Percentiles rank a stretch among this genome's conserved stretches.
Conservation (phyloP, 2,113 vertebrate genomes). For the Cynopterus brachyotis region DNA sequence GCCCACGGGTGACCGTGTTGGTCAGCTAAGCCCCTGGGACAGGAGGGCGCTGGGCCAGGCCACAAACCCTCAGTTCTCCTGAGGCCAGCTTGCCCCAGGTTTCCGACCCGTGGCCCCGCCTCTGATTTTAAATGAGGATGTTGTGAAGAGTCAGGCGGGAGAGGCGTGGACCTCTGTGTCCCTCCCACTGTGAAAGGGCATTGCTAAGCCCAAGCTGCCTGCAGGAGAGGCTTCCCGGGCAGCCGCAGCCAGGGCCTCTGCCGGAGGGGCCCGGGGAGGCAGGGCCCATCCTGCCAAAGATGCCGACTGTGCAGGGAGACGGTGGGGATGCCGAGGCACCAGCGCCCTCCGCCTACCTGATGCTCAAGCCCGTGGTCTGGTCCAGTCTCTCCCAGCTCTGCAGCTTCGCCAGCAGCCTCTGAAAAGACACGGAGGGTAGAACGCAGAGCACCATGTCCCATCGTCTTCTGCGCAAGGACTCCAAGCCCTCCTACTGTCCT, state of each 20-base stretch:
- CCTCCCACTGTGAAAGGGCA: slow-evolving; percentile 71
- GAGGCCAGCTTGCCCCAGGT: neutral
- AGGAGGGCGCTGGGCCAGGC: neutral
- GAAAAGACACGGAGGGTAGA: slow-evolving; percentile 42
- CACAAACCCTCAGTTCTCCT: neutral
- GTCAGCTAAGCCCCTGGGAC: neutral
- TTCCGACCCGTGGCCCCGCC: neutral
- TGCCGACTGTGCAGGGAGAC: rapidly evolving
- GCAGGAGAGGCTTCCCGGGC: slow-evolving; percentile 66
- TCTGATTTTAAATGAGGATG: slow-evolving; percentile 57
- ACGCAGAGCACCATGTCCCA: neutral
- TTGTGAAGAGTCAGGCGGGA: slow-evolving; percentile 66
- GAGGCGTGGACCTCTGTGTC: slow-evolving; percentile 69
- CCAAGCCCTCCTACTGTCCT: neutral
- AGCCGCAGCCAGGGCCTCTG: neutral
- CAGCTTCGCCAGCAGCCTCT: slow-evolving; percentile 90
- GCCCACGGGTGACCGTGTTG: neutral
- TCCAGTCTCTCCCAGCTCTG: slow-evolving; percentile 93
- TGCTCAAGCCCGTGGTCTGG: slow-evolving; percentile 90
- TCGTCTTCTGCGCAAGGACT: neutral
- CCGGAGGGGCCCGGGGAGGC: neutral
- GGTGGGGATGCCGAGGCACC: rapidly evolving
- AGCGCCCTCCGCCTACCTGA: slow-evolving; percentile 85
- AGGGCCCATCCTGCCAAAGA: neutral
- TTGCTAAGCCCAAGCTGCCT: slow-evolving; percentile 75